phyloP scores from a whole-genome alignment of 2,113 vertebrate genomes.

The Phoenicopterus ruber region DNA sequence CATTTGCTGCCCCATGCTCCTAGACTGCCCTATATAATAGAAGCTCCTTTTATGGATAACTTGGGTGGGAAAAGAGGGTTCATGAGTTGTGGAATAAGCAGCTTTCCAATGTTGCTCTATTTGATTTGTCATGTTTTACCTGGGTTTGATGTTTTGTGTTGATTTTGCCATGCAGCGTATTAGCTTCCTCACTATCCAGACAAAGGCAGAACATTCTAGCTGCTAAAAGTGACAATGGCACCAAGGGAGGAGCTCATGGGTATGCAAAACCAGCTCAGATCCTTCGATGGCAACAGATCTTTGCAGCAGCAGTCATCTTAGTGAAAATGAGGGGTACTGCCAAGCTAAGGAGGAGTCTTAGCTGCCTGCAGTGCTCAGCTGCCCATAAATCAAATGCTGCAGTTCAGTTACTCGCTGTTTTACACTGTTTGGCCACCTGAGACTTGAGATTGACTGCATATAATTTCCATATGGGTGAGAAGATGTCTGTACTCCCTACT shows the following conservation, averaged over 20 bases:
- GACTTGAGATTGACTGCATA: neutral
- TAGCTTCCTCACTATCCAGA: neutral
- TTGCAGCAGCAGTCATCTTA: neutral
- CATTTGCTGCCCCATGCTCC: neutral
- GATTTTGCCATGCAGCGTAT: neutral
- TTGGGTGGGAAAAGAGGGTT: neutral
- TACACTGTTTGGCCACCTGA: neutral
- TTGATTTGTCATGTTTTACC: neutral
- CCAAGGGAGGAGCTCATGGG: neutral
- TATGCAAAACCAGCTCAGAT: neutral
- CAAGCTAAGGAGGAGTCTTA: neutral
- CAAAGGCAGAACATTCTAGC: neutral
- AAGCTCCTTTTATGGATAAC: neutral
- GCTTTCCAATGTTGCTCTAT: neutral
- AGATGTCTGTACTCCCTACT: neutral
- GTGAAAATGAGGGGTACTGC: neutral
- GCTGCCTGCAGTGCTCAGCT: neutral
- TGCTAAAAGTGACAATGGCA: neutral
- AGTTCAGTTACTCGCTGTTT: neutral
- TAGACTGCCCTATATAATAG: neutral
- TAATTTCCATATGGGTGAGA: neutral
- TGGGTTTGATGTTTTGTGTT: neutral
- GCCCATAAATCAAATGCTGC: slow-evolving; percentile 4
- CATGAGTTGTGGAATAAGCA: neutral
- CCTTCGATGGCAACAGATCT: neutral